phyloP scores from a whole-genome alignment of 92 coral and sea anemone genomes.

The Galaxea fascicularis region DNA sequence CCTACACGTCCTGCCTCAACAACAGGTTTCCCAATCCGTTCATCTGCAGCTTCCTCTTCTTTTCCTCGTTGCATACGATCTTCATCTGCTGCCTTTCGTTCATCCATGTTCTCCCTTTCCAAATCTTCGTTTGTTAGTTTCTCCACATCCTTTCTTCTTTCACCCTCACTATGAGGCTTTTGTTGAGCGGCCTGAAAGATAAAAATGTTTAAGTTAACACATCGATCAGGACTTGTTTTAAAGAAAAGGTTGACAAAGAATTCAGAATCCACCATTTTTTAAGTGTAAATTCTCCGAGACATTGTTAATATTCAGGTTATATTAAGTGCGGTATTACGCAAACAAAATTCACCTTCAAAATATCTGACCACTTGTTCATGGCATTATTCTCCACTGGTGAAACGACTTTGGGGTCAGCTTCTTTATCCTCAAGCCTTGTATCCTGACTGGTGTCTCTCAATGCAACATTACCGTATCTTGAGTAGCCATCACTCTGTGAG shows the following conservation, averaged over 20 bases:
- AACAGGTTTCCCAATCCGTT: slow-evolving; percentile 14
- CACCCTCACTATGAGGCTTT: not conserved
- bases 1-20: not conserved
- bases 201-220: too few species aligned
- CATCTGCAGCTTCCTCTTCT: not conserved
- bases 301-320: too few species aligned
- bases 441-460: slow-evolving; percentile 17
- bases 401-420: not conserved
- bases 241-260: too few species aligned
- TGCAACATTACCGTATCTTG: not conserved
- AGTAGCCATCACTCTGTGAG: not conserved
- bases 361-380: slow-evolving; percentile 24
- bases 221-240: too few species aligned
- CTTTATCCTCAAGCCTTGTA: not conserved
- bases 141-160: not conserved
- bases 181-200: slow-evolving; percentile 21
- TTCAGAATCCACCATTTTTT: too few species aligned
- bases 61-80: not conserved
- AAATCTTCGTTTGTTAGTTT: not conserved
- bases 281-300: not conserved
- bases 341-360: slow-evolving; percentile 24
- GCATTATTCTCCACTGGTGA: slow-evolving; percentile 21
- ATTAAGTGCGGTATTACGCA: not conserved
- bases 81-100: slow-evolving; percentile 3
- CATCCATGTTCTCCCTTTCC: not conserved